Evolutionary conservation across 2,888 invertebrate genomes (phyloP), one percentile per base, ranked within the genome.

Genomic region (Andrena haemorrhoa): DNA sequence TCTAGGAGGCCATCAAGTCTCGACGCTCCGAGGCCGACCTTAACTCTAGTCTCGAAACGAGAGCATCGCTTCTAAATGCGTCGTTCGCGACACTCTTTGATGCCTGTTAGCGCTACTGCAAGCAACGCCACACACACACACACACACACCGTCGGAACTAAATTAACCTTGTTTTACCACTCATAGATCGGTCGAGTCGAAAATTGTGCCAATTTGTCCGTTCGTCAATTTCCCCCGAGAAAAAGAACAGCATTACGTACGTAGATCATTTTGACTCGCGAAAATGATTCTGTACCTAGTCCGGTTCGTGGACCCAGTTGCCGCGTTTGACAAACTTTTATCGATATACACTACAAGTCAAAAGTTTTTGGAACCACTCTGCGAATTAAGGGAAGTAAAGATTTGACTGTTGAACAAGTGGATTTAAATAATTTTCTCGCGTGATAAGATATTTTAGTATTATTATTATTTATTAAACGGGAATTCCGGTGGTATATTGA

Each of bases 41-140:
- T 88, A 88, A 88, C 88, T 85, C 83, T 83, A 79, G 74, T 61
- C 78, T 83, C 71, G 81, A 86, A 88, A 88, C 82, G 83, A 58
- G 85, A 86, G 86, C 88, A 83, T 83, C 86, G 84, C 75, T 88
- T 88, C 88, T 88, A 88, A 85, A 88, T 88, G 85, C 83, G 85
- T 88, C 85, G 81, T 81, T 70, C 75, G 79, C 82, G 81, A 86
- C 84, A 87, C 77, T 84, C 75, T 80, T 85, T 83, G 75, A 78
- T 69, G 77, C 78, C 79, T 56, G 77, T 84, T 83, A 75, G 81
- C 70, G 51, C 53, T 65, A 71, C 58, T 84, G 76, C 82, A 78
- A 82, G 72, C 73, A 73, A 76, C 84, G 58, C 56, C 63, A 12
- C 23, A 23, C 53, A 41, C 49, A 58, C 63, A 12, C 23, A 23